Evolutionary conservation across 2,113 vertebrate genomes (phyloP), one percentile per base, ranked within the genome.

Genomic region (rat (Rattus norvegicus)): DNA sequence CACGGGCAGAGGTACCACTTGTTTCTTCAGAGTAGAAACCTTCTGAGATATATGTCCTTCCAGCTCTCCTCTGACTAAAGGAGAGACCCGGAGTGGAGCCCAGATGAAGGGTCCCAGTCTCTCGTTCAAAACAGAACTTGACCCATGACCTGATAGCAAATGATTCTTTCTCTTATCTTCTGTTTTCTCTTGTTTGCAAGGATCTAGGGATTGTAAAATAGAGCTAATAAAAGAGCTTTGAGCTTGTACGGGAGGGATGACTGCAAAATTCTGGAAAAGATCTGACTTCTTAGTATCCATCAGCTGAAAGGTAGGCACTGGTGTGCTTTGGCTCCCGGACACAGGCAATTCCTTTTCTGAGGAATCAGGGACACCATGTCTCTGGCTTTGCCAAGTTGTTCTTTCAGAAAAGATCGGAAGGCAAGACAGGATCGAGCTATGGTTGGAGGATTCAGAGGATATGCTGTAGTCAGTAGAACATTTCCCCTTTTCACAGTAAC

Each of bases 41-140:
- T 98, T 96, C 96, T 84, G 90, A 93, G 97, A 94, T 76, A 97
- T 92, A 69, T 94, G 94, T 93, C 77, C 67, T 67, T 98, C 96
- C 67, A 98, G 96, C 54, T 96, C 85, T 81, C 90, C 63, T 59
- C 85, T 92, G 43, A 77, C 39, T n/a, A 81, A 88, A 92, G 61
- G 61, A 61, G 20, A 65, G 63, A 65, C 75, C 20, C 1, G 39
- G 80, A 93, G 20, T 70, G 70, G 63, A 89, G 73, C 22, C 67
- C 80, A 87, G 7, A 11, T 65, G 11, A 76, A 52, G 36, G 80
- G 52, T 65, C 0, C 36, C 72, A 85, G 52, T 76, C n/a, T 96
- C 49, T 90, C 36, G 65, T 72, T 70, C 28, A 24, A 93, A 92
- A 80, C 6, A 84, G 75, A 93, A 93, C 65, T 87, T 93, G n/a